Evolutionary conservation across 2,888 invertebrate species (phyloP), one percentile per base, ranked within the genome.

Genomic region (Digitonthophagus gazella): DNA sequence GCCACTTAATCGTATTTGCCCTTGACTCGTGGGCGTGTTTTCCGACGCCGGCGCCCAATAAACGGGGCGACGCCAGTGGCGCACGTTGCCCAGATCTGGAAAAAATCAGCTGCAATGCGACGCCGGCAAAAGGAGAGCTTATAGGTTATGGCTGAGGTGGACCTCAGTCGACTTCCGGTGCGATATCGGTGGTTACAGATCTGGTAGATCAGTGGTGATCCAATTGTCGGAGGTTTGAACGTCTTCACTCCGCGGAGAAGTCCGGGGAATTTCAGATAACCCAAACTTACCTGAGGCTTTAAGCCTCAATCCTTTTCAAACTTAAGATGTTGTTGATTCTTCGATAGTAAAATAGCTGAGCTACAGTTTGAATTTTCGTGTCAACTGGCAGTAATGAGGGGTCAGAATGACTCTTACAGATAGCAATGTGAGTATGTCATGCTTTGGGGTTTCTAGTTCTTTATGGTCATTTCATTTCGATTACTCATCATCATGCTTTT

Each of bases 61-160:
- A 19, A 19, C 61, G 58, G 8, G 18, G 6, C 58, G 58, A 14
- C 6, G 16, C 58, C 28, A 44, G 28, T 58, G 61, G 61, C 61
- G 18, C 61, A 44, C 28, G 66, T 58, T 69, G 69, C 67, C 72
- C 71, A 69, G 72, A 73, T 74, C 75, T 74, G 76, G 66, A 75
- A 74, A 74, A 74, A 72, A 71, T 76, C 71, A 77, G 78, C 75
- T 79, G 80, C 80, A 79, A 76, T 80, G 80, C 80, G 79, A 78
- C 75, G 75, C 65, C 71, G 68, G 69, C 72, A 71, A 73, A 16
- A 61, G 61, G 18, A n/a, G 61, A 74, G 74, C 74, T 76, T 75
- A 73, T 72, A 75, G 75, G 74, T 75, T 76, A 75, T 71, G 70
- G 70, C 69, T 19, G 70, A 67, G 71, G 69, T 66, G 66, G 66